These are phyloP conservation scores for Laterallus jamaicensis DNA, from an alignment of 2,113 vertebrate genomes.

Conservation along the genomic window DNA sequence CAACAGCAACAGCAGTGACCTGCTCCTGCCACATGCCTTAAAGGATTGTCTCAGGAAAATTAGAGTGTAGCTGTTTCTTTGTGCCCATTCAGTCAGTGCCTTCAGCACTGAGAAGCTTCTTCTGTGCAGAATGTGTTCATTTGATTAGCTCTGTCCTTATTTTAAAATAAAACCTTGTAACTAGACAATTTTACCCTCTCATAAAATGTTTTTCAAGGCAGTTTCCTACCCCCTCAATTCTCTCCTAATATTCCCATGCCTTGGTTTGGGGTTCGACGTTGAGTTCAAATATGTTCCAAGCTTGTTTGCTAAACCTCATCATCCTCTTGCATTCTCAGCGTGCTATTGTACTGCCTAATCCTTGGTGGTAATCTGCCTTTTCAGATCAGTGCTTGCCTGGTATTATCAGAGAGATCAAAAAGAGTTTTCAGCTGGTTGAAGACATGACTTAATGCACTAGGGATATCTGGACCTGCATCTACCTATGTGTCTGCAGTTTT, in stretches of 20 bases:
- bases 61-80: not conserved
- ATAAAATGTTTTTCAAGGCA: not conserved
- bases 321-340: constrained; percentile 56
- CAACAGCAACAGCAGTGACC: constrained; percentile 35
- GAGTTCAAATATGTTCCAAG: constrained; percentile 39
- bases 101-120: not conserved
- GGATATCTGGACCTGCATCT: constrained; percentile 33
- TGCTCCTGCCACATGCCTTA: constrained; percentile 50
- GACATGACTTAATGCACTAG: constrained; percentile 31
- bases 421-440: constrained; percentile 60
- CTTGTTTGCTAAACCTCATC: constrained; percentile 55
- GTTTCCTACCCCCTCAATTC: not conserved
- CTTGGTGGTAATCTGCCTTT: constrained; percentile 66
- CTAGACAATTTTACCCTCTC: not conserved
- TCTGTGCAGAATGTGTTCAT: not conserved
- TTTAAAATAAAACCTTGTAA: not conserved
- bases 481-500: constrained; percentile 20
- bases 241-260: not conserved
- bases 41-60: constrained; percentile 57
- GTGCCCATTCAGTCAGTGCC: not conserved
- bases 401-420: constrained; percentile 68
- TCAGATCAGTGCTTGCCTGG: constrained; percentile 68
- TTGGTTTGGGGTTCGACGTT: not conserved
- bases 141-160: not conserved
- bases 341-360: constrained; percentile 67